phyloP scores from a whole-genome alignment of 2,888 invertebrate species.

The Glyphotaelius pellucidus region DNA sequence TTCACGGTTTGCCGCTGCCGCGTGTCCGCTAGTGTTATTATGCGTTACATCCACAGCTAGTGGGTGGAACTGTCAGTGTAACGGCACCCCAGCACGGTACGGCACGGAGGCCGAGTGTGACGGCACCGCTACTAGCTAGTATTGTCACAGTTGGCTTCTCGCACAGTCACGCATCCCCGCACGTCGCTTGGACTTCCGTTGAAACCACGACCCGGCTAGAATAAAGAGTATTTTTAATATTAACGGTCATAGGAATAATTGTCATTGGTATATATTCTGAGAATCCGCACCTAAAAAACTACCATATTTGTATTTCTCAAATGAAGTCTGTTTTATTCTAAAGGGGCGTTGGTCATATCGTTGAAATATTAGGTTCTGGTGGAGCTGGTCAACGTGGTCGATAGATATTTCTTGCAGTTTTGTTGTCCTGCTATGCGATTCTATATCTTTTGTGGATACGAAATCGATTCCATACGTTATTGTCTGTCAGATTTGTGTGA shows the following conservation, averaged over 20 bases:
- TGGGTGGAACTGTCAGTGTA: background rate
- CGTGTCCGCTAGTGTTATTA: background rate
- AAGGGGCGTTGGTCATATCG: background rate
- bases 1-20: background rate
- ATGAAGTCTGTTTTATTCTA: background rate
- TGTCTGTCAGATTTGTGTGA: no score
- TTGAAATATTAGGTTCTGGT: no score
- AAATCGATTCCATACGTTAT: no score
- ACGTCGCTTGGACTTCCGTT: background rate
- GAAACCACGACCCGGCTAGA: background rate
- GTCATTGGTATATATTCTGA: background rate
- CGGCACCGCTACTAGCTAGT: background rate
- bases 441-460: no score
- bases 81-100: background rate
- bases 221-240: background rate
- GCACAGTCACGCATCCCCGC: constrained; percentile 27
- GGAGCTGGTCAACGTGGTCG: no score
- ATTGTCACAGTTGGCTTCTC: constrained; percentile 23
- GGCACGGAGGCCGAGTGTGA: background rate
- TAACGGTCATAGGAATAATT: background rate
- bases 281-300: background rate
- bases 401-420: no score
- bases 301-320: background rate
- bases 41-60: background rate
- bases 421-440: no score